Evolutionary conservation across 2,113 vertebrate genomes (phyloP).

Genomic region (Ctenomys sociabilis): DNA sequence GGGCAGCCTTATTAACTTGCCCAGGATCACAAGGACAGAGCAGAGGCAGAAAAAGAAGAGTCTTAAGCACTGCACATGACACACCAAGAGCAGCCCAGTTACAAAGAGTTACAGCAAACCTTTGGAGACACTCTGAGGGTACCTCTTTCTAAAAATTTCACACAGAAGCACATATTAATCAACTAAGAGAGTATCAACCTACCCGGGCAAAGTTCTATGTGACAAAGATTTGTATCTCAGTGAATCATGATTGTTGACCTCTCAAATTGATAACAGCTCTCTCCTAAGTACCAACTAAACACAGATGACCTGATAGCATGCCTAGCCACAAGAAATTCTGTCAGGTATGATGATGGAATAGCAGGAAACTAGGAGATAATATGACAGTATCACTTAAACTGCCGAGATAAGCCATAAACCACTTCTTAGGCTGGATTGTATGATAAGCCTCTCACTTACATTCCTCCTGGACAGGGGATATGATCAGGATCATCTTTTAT

Average conservation of each 20-base stretch:
- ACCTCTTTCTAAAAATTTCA: background rate
- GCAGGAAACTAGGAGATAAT: slow-evolving; percentile 31
- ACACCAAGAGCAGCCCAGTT: background rate
- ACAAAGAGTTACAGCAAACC: background rate
- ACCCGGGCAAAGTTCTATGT: slow-evolving; percentile 60
- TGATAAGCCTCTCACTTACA: background rate
- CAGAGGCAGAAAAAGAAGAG: background rate
- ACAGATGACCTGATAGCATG: slow-evolving; percentile 44
- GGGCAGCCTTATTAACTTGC: background rate
- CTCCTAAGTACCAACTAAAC: slow-evolving; percentile 35
- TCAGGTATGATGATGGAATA: slow-evolving; percentile 31
- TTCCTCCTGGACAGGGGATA: background rate
- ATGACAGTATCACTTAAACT: slow-evolving; percentile 16
- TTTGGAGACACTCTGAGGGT: background rate
- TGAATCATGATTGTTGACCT: slow-evolving; percentile 17
- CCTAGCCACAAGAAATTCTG: slow-evolving; percentile 43
- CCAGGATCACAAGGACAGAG: background rate
- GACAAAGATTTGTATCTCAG: slow-evolving; percentile 46
- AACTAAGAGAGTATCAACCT: slow-evolving; percentile 50
- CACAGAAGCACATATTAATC: slow-evolving; percentile 47
- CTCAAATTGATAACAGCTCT: background rate
- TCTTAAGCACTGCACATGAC: background rate
- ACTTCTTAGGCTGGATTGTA: background rate
- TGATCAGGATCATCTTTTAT: slow-evolving; percentile 3
- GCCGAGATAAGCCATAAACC: slow-evolving; percentile 47